Conservation (phyloP, 2,113 vertebrate genomes). For the Elephantulus edwardii region DNA sequence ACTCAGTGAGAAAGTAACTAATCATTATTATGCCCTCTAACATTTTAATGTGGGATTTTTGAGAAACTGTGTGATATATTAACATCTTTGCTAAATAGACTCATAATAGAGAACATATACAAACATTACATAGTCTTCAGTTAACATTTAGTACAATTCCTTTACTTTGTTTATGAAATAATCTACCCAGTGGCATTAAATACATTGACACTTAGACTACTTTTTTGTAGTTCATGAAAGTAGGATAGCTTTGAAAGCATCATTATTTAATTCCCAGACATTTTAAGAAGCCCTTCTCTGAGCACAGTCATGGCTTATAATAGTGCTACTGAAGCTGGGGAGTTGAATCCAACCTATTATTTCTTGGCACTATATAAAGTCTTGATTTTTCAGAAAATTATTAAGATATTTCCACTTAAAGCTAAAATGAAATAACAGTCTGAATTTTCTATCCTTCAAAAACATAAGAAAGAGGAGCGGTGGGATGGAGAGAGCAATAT, state of each 20-base stretch:
- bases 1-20: neutral
- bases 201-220: neutral
- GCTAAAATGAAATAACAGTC: neutral
- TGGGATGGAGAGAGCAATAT: neutral
- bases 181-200: neutral
- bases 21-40: neutral
- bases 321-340: neutral
- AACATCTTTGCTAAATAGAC: neutral
- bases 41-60: conserved; percentile 8
- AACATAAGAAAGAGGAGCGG: neutral
- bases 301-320: neutral
- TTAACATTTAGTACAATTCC: neutral
- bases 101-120: neutral
- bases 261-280: neutral
- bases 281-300: neutral
- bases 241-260: neutral
- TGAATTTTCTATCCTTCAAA: neutral
- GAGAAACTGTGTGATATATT: neutral
- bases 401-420: neutral
- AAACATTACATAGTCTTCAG: neutral
- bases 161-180: neutral
- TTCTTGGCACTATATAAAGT: conserved; percentile 16
- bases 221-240: neutral
- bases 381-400: neutral
- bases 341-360: neutral